These are phyloP conservation scores for Astropecten irregularis DNA, from an alignment of 53 echinoderm and acorn worm genomes.

Conservation along the genomic window DNA sequence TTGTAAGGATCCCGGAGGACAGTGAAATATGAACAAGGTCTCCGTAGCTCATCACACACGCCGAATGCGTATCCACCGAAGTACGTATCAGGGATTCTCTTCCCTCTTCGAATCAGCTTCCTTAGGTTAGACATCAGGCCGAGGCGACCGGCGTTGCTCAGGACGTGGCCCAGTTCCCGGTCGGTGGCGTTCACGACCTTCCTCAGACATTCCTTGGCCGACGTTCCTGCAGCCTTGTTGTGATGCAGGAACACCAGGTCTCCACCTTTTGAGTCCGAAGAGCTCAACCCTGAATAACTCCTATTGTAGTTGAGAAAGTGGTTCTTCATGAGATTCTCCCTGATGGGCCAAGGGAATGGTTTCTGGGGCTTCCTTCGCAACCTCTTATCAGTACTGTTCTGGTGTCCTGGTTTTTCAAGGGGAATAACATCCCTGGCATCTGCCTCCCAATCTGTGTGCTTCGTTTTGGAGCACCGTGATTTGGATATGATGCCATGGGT, in stretches of 20 bases:
- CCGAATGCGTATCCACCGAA: slow-evolving; percentile 90
- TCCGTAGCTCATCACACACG: slow-evolving; percentile 63
- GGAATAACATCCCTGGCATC: neutral
- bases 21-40: slow-evolving; percentile 83
- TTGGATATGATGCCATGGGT: too few relatives aligned
- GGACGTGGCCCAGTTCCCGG: slow-evolving; percentile 23
- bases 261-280: neutral
- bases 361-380: neutral
- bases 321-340: slow-evolving; percentile 27
- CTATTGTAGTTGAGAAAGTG: slow-evolving; percentile 13
- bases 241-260: slow-evolving; percentile 80
- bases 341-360: slow-evolving; percentile 4
- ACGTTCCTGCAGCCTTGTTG: slow-evolving; percentile 89
- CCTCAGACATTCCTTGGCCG: slow-evolving; percentile 71
- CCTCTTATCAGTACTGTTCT: too few relatives aligned
- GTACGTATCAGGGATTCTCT: slow-evolving; percentile 28
- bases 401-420: neutral
- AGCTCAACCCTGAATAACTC: neutral
- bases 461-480: too few relatives aligned
- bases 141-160: slow-evolving; percentile 38
- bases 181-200: slow-evolving; percentile 38
- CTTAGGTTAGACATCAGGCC: neutral
- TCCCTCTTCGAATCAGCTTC: slow-evolving; percentile 1
- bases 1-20: slow-evolving; percentile 85
- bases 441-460: too few relatives aligned